Evolutionary conservation across 2,888 invertebrate species (phyloP).

Genomic region (Drosophila mimica): DNA sequence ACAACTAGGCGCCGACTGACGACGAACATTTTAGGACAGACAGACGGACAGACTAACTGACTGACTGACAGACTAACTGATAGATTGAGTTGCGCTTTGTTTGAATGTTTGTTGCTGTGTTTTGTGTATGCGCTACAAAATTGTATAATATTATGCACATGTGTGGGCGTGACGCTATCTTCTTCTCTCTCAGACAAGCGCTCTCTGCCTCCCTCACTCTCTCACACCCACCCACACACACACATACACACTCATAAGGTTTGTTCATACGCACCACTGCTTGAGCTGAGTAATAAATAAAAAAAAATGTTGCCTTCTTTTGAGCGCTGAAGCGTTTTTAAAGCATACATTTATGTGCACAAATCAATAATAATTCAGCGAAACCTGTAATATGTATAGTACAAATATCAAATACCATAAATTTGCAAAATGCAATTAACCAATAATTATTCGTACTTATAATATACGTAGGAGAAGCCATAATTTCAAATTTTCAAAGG

Average conservation of each 20-base stretch:
- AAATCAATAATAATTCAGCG: constrained; percentile 11
- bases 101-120: constrained; percentile 38
- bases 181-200: background rate
- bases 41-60: constrained; percentile 23
- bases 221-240: background rate
- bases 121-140: constrained; percentile 31
- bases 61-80: constrained; percentile 32
- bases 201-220: background rate
- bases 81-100: constrained; percentile 34
- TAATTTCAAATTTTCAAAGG: too few species aligned
- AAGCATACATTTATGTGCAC: background rate
- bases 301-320: constrained; percentile 58
- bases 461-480: background rate
- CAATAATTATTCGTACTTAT: background rate
- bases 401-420: background rate
- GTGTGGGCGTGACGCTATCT: constrained; percentile 42
- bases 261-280: constrained; percentile 55
- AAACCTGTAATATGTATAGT: background rate
- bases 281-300: constrained; percentile 19
- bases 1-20: constrained; percentile 42
- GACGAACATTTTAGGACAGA: constrained; percentile 36
- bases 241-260: constrained; percentile 1
- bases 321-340: constrained; percentile 20
- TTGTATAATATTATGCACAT: constrained; percentile 48
- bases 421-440: background rate